Base-by-base conservation (phyloP, 1,140 invertebrate genomes). In the Brachionus calyciflorus region DNA sequence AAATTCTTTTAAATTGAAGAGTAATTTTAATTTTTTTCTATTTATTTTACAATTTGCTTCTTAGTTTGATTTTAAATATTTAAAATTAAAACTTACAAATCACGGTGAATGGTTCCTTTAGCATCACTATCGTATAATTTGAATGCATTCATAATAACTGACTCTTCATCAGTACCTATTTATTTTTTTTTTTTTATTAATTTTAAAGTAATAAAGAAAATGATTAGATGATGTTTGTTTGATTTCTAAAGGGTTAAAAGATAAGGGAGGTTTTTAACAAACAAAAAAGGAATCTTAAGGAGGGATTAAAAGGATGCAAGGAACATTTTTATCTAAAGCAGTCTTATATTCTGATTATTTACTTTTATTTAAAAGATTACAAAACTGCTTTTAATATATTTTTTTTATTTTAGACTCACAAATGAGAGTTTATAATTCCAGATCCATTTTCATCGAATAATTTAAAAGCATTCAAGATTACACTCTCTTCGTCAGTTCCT, bases 391-490 rank as follows among this genome's bases (percentile, higher is more conserved):
- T 60, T 40, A 6, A 37, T 33, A 33, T 37, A 5, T n/a, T 9
- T 5, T 19, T 53, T 37, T 60, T n/a, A 14, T 26, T 0, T 26
- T 26, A 57, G n/a, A 68, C 63, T 68, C 28, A 68, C 63, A 21
- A n/a, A 40, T 73, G 14, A 14, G 41, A 33, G n/a, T 28, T 33
- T 17, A 77, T 21, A 44, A 24, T 30, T 60, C 82, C 93, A 77
- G 84, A 90, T 82, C 95, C 95, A 81, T 94, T 92, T 85, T 96
- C 93, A 82, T 96, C 94, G 82, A 95, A 96, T 85, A 93, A 95
- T 82, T 93, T 93, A 84, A 96, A 96, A 26, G 94, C 94, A 87
- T 96, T 96, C 82, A 95, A 93, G 80, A 96, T 96, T 0, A 95
- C 93, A 85, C 94, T 92, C 83, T 96, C 94, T 28, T 93, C 93